phyloP scores from a whole-genome alignment of 2,113 vertebrate species.

The Podarcis muralis region DNA sequence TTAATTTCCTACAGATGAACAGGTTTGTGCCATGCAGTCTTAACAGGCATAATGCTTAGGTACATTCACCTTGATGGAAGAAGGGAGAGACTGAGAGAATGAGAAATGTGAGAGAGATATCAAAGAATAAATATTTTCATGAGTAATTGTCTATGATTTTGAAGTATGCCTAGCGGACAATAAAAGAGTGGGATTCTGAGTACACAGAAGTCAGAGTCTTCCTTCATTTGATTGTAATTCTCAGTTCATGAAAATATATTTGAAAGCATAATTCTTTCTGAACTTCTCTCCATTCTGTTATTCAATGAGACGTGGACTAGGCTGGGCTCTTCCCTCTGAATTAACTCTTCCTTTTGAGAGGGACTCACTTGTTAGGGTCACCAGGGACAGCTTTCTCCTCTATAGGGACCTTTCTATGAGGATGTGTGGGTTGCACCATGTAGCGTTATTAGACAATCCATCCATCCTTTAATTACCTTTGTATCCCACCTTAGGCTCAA shows the following conservation, averaged over 20 bases:
- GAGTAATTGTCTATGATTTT: neutral
- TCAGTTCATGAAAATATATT: neutral
- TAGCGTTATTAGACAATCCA: neutral
- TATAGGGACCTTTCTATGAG: neutral
- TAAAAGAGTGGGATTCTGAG: neutral
- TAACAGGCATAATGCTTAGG: slow-evolving; percentile 53
- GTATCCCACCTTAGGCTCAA: neutral
- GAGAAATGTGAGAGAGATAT: neutral
- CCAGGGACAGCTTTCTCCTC: neutral
- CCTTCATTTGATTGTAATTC: neutral
- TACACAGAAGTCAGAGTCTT: neutral
- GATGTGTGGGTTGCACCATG: neutral
- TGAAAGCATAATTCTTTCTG: neutral
- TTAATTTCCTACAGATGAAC: slow-evolving; percentile 59
- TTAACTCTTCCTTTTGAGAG: neutral
- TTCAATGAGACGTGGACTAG: neutral
- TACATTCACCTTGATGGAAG: slow-evolving; percentile 23
- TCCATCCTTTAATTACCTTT: neutral
- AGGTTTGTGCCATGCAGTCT: slow-evolving; percentile 63
- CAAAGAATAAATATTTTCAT: neutral
- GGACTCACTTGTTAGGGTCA: neutral
- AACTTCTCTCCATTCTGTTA: neutral
- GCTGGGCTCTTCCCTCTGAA: neutral
- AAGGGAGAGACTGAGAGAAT: neutral
- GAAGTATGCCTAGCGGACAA: neutral